A percentile compares a stretch with the other conserved stretches of the same genome.
Evolutionary conservation across 2,888 invertebrate genomes (phyloP).

Genomic region (Dicranocentrus wangi): DNA sequence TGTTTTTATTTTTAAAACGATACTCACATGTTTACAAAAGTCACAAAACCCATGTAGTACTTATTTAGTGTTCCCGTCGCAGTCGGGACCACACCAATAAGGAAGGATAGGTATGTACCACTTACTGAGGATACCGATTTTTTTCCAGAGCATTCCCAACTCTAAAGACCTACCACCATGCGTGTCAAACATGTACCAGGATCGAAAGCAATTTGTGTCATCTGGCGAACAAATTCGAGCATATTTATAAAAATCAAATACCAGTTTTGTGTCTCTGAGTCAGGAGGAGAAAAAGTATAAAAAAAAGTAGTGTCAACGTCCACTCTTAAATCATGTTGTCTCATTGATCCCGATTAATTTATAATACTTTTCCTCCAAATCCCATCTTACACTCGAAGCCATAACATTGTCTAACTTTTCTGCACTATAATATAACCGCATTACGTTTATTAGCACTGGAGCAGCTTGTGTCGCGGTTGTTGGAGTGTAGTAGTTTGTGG

Average conservation of each 20-base stretch:
- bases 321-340: slow-evolving; percentile 56
- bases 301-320: slow-evolving; percentile 49
- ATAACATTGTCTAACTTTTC: slow-evolving; percentile 11
- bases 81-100: too few relatives aligned
- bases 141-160: neutral
- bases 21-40: slow-evolving; percentile 33
- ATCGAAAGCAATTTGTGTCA: too few relatives aligned
- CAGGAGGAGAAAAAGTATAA: too few relatives aligned
- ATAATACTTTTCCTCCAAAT: slow-evolving; percentile 54
- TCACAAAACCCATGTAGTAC: neutral
- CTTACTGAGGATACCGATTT: neutral
- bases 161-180: slow-evolving; percentile 31
- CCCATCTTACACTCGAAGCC: slow-evolving; percentile 27
- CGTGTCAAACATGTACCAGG: slow-evolving; percentile 4
- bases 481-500: slow-evolving; percentile 30
- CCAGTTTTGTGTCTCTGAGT: too few relatives aligned
- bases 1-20: slow-evolving; percentile 30
- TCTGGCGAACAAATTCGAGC: too few relatives aligned
- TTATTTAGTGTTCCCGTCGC: neutral
- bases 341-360: slow-evolving; percentile 58
- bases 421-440: too few relatives aligned
- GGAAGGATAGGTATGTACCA: too few relatives aligned
- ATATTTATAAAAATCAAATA: too few relatives aligned
- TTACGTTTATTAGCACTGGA: too few relatives aligned
- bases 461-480: slow-evolving; percentile 14